A percentile compares a stretch with the other conserved stretches of the same genome.
phyloP scores from a whole-genome alignment of 1,140 invertebrate species.

The Rhopalosiphum padi region DNA sequence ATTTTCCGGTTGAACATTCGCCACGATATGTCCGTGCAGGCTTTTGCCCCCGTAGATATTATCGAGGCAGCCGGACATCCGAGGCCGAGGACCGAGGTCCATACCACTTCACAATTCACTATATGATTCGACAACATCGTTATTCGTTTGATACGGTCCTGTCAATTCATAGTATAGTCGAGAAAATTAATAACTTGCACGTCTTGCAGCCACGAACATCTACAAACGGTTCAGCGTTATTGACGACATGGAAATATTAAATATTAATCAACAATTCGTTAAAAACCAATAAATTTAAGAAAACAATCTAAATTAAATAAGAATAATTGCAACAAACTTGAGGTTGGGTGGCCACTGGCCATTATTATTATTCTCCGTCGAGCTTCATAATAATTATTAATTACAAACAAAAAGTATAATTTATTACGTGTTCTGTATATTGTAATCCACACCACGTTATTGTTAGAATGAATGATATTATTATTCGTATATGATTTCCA shows the following conservation, averaged over 20 bases:
- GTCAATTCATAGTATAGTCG: too few relatives aligned
- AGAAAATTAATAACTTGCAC: too few relatives aligned
- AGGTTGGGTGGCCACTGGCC: background rate
- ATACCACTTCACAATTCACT: background rate
- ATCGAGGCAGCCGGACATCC: background rate
- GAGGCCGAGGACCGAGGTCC: too few relatives aligned
- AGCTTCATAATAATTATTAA: background rate
- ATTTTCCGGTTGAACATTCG: background rate
- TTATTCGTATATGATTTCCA: background rate
- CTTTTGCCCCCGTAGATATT: background rate
- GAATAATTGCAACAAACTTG: background rate
- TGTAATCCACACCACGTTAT: background rate
- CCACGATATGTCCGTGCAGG: background rate
- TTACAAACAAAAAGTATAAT: background rate
- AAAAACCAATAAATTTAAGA: background rate
- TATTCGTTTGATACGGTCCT: too few relatives aligned
- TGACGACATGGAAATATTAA: too few relatives aligned
- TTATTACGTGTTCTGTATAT: conserved; percentile 17
- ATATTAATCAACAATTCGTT: too few relatives aligned
- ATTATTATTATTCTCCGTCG: background rate
- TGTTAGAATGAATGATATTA: background rate
- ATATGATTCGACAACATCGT: background rate
- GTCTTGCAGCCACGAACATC: too few relatives aligned
- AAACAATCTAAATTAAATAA: background rate
- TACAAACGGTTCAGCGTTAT: too few relatives aligned